Conservation (phyloP, 2,113 vertebrate species). For the Nematolebias whitei region DNA sequence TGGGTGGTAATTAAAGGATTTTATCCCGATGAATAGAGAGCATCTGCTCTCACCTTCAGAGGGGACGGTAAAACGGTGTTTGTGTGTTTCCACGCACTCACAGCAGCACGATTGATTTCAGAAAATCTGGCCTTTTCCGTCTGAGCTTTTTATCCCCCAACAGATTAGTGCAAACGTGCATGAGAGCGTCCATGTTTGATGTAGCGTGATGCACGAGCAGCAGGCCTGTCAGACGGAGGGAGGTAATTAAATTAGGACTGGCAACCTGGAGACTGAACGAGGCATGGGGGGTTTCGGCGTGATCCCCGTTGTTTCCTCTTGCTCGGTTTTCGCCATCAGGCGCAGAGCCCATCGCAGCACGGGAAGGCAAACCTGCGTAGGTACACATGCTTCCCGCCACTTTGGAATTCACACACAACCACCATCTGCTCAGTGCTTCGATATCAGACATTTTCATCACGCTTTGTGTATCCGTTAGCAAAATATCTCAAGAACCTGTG, state of each 20-base stretch:
- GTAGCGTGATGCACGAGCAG: slow-evolving; percentile 23
- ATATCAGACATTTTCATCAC: no score
- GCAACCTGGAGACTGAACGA: slow-evolving; percentile 53
- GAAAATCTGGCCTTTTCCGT: neutral
- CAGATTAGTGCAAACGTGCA: no score
- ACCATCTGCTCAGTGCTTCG: no score
- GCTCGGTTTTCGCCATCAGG: no score
- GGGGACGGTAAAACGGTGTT: slow-evolving; percentile 28
- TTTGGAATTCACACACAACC: no score
- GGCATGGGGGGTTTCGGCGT: slow-evolving; percentile 40
- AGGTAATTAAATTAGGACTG: slow-evolving; percentile 69
- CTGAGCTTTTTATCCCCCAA: no score
- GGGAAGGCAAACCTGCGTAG: slow-evolving; percentile 23
- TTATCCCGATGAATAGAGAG: slow-evolving; percentile 60
- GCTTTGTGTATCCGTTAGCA: no score
- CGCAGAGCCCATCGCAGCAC: slow-evolving; percentile 15
- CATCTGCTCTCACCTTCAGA: slow-evolving; percentile 72
- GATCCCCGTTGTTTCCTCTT: slow-evolving; percentile 42
- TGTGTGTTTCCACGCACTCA: no score
- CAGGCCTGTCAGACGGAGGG: slow-evolving; percentile 45
- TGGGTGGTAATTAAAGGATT: slow-evolving; percentile 72
- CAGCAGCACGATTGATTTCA: no score
- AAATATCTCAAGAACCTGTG: no score
- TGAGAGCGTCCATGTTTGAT: neutral
- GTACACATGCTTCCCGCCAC: no score